These are phyloP conservation scores for Sterna hirundo DNA, from an alignment of 2,113 vertebrate species.

Conservation along the genomic window DNA sequence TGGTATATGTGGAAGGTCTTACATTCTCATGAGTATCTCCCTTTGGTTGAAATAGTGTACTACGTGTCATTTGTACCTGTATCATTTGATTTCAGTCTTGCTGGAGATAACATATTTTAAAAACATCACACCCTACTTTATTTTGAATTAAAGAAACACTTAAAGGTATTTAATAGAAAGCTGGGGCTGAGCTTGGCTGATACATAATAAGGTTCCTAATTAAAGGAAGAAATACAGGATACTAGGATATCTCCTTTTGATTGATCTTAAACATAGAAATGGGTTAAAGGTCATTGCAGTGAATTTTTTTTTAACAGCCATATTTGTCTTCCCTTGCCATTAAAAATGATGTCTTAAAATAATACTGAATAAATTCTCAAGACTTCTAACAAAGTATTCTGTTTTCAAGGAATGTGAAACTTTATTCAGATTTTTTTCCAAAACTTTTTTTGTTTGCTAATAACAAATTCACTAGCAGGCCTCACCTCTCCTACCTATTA, in stretches of 20 bases:
- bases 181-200: background rate
- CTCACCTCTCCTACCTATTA: conserved; percentile 8
- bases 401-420: background rate
- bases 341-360: background rate
- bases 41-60: too few relatives aligned
- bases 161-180: background rate
- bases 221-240: background rate
- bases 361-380: background rate
- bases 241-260: background rate
- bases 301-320: background rate
- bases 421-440: background rate
- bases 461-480: background rate
- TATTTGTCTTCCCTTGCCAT: background rate
- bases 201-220: background rate
- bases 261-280: background rate
- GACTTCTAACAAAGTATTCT: background rate
- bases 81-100: too few relatives aligned
- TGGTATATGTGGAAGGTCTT: background rate
- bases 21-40: background rate
- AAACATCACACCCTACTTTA: too few relatives aligned
- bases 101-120: too few relatives aligned
- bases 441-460: background rate
- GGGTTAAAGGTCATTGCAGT: background rate
- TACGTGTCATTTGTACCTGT: too few relatives aligned
- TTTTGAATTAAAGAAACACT: background rate